Conservation (phyloP, 2,797 vertebrate species). For the Cyclura pinguis region DNA sequence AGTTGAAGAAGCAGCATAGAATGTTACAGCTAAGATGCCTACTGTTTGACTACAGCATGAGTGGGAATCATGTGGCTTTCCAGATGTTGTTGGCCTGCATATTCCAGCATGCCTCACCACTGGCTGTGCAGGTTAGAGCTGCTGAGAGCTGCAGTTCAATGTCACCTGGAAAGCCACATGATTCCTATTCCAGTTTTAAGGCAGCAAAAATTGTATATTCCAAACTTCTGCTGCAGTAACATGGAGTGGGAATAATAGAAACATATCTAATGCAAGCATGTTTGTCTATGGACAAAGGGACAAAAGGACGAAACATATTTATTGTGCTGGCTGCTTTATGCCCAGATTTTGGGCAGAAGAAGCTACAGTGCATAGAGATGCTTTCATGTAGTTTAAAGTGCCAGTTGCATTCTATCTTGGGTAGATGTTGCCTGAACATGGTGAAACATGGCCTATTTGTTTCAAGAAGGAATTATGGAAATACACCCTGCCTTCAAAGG, state of each 20-base stretch:
- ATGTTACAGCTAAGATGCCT: not conserved
- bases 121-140: no score
- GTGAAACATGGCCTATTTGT: not conserved
- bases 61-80: no score
- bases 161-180: no score
- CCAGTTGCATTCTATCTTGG: not conserved
- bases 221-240: not conserved
- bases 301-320: not conserved
- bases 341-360: not conserved
- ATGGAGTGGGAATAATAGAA: no score
- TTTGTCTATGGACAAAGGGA: no score
- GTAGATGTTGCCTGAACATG: not conserved
- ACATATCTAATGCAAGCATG: not conserved
- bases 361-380: no score
- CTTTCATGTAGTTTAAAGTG: not conserved
- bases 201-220: not conserved
- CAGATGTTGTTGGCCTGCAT: no score
- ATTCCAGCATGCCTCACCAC: no score
- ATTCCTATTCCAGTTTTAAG: no score
- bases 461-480: not conserved
- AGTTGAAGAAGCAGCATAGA: not conserved
- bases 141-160: no score
- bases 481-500: not conserved
- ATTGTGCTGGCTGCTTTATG: not conserved
- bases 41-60: no score